phyloP scores from a whole-genome alignment of 2,888 invertebrate species.

The Fissipunctia ypsillon region DNA sequence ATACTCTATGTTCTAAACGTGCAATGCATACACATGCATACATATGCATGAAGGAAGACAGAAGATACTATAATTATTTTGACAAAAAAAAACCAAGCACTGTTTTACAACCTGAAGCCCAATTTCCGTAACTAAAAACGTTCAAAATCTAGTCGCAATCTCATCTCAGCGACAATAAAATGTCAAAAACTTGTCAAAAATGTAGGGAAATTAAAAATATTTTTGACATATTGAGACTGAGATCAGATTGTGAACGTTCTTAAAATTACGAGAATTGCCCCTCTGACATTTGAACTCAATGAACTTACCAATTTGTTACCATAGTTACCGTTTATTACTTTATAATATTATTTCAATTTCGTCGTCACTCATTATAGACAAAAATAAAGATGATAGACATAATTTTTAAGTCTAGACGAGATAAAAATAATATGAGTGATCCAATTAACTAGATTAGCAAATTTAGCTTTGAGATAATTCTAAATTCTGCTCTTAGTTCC shows the following conservation, averaged over 20 bases:
- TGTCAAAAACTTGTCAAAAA: too few species aligned
- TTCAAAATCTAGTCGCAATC: too few species aligned
- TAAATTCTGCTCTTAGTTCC: conserved; percentile 17
- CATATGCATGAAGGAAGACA: neutral
- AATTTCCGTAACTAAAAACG: too few species aligned
- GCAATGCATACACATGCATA: too few species aligned
- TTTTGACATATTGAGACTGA: too few species aligned
- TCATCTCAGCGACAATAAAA: too few species aligned
- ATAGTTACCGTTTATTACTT: neutral
- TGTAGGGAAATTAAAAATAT: too few species aligned
- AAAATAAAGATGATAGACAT: conserved; percentile 14
- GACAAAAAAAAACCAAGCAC: neutral
- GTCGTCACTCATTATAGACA: neutral
- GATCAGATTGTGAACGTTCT: too few species aligned
- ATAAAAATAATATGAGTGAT: conserved; percentile 36
- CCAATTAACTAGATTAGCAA: conserved; percentile 34
- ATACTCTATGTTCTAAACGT: neutral
- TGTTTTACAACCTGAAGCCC: neutral
- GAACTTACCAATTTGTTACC: neutral
- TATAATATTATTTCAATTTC: neutral
- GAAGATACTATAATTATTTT: neutral
- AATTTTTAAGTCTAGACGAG: conserved; percentile 26
- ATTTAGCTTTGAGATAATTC: conserved; percentile 20
- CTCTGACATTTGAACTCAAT: too few species aligned
- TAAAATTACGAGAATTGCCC: too few species aligned